Conservation (phyloP, 1,140 invertebrate genomes). For the Centruroides sculpturatus region DNA sequence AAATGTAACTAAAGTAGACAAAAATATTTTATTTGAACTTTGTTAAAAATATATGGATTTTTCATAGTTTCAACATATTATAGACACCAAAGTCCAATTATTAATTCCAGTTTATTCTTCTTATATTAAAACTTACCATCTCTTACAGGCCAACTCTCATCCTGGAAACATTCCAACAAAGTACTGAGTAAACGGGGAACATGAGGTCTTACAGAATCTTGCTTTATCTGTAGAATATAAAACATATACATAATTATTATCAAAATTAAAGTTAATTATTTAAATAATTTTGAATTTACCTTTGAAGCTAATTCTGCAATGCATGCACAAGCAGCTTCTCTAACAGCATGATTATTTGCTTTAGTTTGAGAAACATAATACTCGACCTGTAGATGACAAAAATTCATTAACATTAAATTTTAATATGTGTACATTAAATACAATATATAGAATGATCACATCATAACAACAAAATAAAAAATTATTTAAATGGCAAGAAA, state of each 20-base stretch:
- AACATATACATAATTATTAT: background rate
- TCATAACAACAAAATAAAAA: too few species aligned
- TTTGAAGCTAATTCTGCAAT: constrained; percentile 41
- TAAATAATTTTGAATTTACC: constrained; percentile 15
- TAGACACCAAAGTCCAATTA: too few species aligned
- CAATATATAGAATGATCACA: too few species aligned
- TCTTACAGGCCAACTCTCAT: constrained; percentile 44
- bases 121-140: constrained; percentile 30
- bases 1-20: too few species aligned
- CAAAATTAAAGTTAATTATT: background rate
- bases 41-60: too few species aligned
- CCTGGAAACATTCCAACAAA: constrained; percentile 36
- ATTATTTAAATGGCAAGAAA: too few species aligned
- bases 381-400: constrained; percentile 25
- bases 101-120: too few species aligned
- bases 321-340: constrained; percentile 43
- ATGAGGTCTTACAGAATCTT: constrained; percentile 28
- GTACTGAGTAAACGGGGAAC: constrained; percentile 32
- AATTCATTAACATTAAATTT: too few species aligned
- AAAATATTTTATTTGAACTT: too few species aligned
- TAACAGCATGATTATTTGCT: constrained; percentile 41
- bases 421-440: too few species aligned
- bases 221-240: constrained; percentile 25
- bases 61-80: too few species aligned
- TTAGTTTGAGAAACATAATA: constrained; percentile 37